Evolutionary conservation across 1,140 invertebrate genomes (phyloP).

Genomic region (Liolophura sinensis): DNA sequence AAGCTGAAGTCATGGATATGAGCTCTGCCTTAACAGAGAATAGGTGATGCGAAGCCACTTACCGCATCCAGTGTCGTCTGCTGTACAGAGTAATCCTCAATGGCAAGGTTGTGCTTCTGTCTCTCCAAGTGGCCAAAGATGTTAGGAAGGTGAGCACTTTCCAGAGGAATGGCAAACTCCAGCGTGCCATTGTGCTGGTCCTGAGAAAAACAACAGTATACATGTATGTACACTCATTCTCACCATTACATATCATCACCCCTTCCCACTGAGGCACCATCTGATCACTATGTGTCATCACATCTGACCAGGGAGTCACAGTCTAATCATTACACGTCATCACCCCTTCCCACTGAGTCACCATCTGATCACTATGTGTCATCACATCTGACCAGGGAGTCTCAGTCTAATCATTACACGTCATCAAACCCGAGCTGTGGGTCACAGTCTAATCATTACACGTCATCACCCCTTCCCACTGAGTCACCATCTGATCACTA

Average conservation of each 20-base stretch:
- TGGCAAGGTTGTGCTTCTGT: conserved; percentile 36
- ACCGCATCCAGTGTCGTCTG: conserved; percentile 61
- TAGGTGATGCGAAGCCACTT: conserved; percentile 8
- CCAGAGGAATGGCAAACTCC: conserved; percentile 67
- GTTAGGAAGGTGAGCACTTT: conserved; percentile 26
- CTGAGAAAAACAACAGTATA: conserved; percentile 18
- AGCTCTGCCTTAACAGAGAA: too few relatives aligned
- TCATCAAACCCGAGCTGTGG: too few relatives aligned
- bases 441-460: too few relatives aligned
- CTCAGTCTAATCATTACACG: too few relatives aligned
- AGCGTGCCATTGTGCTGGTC: conserved; percentile 61
- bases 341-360: neutral
- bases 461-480: too few relatives aligned
- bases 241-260: neutral
- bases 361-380: neutral
- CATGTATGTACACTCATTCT: conserved; percentile 1
- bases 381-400: neutral
- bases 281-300: neutral
- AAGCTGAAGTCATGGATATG: too few relatives aligned
- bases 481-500: too few relatives aligned
- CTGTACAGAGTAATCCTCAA: conserved; percentile 59
- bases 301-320: neutral
- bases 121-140: conserved; percentile 45
- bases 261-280: neutral
- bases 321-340: neutral